Percentiles rank a stretch among this genome's conserved stretches.
These are phyloP conservation scores for Stictocephala bisonia DNA, from an alignment of 2,888 invertebrate species.

Conservation along the genomic window DNA sequence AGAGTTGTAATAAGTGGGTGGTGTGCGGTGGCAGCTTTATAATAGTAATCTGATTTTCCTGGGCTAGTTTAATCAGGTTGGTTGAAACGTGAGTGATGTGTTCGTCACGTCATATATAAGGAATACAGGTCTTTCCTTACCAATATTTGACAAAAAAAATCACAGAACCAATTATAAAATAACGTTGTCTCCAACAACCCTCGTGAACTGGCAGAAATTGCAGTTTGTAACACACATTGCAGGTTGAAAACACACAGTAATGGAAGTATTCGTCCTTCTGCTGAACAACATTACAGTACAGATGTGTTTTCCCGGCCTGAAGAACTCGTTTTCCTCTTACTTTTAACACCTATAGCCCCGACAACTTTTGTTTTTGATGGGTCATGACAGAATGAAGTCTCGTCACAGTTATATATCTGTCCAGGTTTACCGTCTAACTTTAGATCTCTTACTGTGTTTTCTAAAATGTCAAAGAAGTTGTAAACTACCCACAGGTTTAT, in stretches of 20 bases:
- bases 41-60: too few species aligned
- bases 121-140: too few species aligned
- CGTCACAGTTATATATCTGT: too few species aligned
- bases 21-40: too few species aligned
- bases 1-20: too few species aligned
- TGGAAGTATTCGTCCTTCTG: neutral
- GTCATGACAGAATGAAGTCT: neutral
- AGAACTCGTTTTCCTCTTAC: neutral
- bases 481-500: neutral
- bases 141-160: neutral
- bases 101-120: neutral
- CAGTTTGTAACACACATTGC: too few species aligned
- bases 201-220: neutral
- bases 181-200: neutral
- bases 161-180: too few species aligned
- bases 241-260: neutral
- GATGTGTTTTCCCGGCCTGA: neutral
- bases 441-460: neutral
- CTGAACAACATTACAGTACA: neutral
- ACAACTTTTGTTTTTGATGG: neutral
- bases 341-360: neutral
- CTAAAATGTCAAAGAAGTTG: neutral
- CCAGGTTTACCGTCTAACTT: neutral
- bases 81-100: neutral
- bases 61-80: neutral